A percentile compares a stretch with the other conserved stretches of the same genome.
These are phyloP conservation scores for Lepetodrilus schrolli DNA, from an alignment of 2,888 invertebrate genomes.

Conservation along the genomic window DNA sequence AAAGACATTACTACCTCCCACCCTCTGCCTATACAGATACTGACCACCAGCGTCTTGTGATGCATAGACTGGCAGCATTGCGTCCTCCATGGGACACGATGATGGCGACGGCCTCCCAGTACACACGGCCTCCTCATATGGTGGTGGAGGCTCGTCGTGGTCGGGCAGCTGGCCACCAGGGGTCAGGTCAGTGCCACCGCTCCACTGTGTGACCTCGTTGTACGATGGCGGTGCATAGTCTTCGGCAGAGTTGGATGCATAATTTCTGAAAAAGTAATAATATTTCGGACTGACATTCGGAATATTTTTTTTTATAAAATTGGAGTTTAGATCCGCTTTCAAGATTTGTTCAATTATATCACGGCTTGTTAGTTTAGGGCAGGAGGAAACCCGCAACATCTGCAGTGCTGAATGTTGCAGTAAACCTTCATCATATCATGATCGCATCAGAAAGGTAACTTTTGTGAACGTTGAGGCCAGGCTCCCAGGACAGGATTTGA, in stretches of 20 bases:
- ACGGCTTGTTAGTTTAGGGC: no score
- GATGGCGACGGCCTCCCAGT: not conserved
- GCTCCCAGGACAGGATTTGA: no score
- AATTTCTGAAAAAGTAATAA: not conserved
- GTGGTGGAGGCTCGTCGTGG: slow-evolving; percentile 46
- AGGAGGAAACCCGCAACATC: no score
- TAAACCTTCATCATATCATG: no score
- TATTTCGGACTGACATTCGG: not conserved
- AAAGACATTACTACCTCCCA: no score
- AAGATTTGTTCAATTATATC: not conserved
- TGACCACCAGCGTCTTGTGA: not conserved
- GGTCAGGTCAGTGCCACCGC: slow-evolving; percentile 36
- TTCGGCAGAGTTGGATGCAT: slow-evolving; percentile 30
- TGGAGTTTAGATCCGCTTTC: not conserved
- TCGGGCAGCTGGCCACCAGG: slow-evolving; percentile 34
- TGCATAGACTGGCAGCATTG: not conserved
- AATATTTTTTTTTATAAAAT: not conserved
- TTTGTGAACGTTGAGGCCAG: no score
- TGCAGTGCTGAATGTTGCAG: no score
- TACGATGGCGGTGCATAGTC: slow-evolving; percentile 53
- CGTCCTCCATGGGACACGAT: not conserved
- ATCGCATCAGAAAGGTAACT: no score
- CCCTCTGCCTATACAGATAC: not conserved
- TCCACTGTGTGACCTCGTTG: slow-evolving; percentile 44
- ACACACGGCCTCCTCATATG: slow-evolving; percentile 47